These are phyloP conservation scores for Pentalonia nigronervosa DNA, from an alignment of 1,140 invertebrate species.

Conservation along the genomic window DNA sequence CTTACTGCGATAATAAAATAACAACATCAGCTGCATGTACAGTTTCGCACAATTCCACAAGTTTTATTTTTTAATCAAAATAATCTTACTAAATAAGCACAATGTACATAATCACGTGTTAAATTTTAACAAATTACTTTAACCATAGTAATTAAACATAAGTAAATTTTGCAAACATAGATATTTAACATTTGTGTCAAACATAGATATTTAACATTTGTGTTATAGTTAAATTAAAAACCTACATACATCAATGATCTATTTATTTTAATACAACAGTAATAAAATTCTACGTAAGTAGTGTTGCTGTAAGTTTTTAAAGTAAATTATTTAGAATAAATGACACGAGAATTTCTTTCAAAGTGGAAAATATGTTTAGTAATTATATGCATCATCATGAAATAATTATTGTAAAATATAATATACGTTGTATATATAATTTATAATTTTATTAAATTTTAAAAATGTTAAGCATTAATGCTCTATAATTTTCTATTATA, in stretches of 20 bases:
- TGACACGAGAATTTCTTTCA: background rate
- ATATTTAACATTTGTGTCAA: background rate
- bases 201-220: background rate
- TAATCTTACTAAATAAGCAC: background rate
- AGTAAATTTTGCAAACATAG: background rate
- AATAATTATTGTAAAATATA: background rate
- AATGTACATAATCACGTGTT: background rate
- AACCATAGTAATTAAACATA: background rate
- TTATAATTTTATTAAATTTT: conserved; percentile 7
- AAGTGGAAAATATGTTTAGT: background rate
- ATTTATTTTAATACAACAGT: background rate
- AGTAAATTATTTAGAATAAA: background rate
- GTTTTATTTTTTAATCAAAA: background rate
- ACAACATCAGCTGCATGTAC: background rate
- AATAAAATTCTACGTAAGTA: background rate
- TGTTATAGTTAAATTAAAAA: background rate
- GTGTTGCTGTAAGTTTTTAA: background rate
- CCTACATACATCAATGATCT: background rate
- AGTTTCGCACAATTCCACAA: background rate
- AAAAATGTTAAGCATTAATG: background rate
- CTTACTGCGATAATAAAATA: background rate
- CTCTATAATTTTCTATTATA: background rate
- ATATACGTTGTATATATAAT: background rate
- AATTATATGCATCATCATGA: background rate
- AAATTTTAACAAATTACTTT: background rate